These are phyloP conservation scores for Muscicapa adusta DNA, from an alignment of 2,113 vertebrate species.

Conservation along the genomic window DNA sequence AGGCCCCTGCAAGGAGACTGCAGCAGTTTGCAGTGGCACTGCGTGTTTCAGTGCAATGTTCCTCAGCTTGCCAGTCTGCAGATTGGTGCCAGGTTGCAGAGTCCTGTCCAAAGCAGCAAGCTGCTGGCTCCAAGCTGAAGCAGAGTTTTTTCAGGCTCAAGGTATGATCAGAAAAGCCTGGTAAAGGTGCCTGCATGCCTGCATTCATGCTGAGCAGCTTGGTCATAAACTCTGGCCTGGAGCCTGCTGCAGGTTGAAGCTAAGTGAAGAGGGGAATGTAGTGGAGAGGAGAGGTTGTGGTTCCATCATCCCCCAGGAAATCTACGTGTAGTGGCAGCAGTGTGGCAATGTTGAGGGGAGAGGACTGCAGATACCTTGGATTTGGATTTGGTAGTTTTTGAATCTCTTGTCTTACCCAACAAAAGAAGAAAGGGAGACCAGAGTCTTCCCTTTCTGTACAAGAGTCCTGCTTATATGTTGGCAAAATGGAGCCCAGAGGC, in stretches of 20 bases:
- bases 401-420: neutral
- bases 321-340: neutral
- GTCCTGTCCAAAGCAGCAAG: conserved; percentile 39
- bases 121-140: conserved; percentile 24
- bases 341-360: neutral
- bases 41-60: neutral
- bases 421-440: neutral
- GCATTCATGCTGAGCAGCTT: neutral
- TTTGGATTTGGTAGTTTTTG: neutral
- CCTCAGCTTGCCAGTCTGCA: conserved; percentile 46
- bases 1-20: conserved; percentile 49
- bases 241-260: neutral
- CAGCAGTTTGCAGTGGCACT: conserved; percentile 20
- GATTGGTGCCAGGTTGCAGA: conserved; percentile 48
- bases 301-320: neutral
- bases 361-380: neutral
- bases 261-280: neutral
- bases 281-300: neutral
- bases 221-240: neutral
- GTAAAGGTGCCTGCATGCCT: neutral
- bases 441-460: neutral
- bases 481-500: neutral
- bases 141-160: neutral
- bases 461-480: neutral
- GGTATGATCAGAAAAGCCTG: neutral